These are phyloP conservation scores for Mus caroli DNA, from an alignment of 2,797 vertebrate species.

Conservation along the genomic window DNA sequence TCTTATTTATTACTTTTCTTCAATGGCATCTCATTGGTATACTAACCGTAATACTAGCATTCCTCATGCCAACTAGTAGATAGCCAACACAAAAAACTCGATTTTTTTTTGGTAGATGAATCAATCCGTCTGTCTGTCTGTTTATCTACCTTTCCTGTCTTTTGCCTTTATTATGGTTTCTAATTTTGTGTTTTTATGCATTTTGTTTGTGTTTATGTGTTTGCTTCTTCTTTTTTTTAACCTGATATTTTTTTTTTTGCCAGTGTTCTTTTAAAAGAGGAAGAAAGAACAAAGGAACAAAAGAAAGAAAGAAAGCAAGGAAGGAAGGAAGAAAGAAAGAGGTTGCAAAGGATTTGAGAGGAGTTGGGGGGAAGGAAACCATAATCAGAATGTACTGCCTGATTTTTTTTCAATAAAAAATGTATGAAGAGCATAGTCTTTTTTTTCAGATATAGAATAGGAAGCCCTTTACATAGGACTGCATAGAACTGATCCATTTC, in stretches of 20 bases:
- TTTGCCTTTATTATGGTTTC: not conserved
- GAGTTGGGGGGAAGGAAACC: not conserved
- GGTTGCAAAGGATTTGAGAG: not conserved
- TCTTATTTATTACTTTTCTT: not conserved
- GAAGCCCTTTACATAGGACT: not conserved
- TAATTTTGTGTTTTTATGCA: not conserved
- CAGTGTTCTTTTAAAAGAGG: not conserved
- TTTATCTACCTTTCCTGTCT: not conserved
- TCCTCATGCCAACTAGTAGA: not conserved
- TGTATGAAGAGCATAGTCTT: not conserved
- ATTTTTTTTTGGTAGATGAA: not conserved
- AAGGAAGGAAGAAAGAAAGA: not conserved
- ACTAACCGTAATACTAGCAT: not conserved
- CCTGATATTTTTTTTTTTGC: not conserved
- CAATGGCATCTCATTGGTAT: not conserved
- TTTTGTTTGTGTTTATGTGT: not conserved
- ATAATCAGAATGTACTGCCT: not conserved
- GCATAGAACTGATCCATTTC: not conserved
- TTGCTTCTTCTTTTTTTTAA: not conserved
- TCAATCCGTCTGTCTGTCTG: not conserved
- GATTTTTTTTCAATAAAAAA: not conserved
- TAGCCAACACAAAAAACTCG: not conserved
- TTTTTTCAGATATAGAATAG: not conserved
- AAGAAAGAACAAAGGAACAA: not conserved
- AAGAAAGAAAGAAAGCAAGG: not conserved